Conservation (phyloP, 2,888 invertebrate genomes). For the Megastigmus dorsalis region DNA sequence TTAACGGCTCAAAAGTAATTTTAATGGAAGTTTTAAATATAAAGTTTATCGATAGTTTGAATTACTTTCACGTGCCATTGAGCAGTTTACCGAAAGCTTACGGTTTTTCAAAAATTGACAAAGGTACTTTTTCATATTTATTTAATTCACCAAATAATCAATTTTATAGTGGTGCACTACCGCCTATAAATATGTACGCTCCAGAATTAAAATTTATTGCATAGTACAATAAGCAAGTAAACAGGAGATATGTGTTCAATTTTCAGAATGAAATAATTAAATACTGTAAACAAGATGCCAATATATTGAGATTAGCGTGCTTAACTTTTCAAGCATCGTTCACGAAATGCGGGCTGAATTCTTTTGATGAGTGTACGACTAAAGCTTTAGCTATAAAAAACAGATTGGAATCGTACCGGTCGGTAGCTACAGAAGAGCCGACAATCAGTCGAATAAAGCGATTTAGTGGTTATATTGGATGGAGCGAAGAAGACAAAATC, state of each 20-base stretch:
- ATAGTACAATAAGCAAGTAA: constrained; percentile 50
- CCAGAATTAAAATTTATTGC: constrained; percentile 41
- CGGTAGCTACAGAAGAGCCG: too few species aligned
- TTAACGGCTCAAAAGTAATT: constrained; percentile 57
- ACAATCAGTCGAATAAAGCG: constrained; percentile 25
- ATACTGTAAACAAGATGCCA: too few species aligned
- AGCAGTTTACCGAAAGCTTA: constrained; percentile 60
- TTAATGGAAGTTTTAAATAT: constrained; percentile 47
- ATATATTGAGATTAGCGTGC: constrained; percentile 56
- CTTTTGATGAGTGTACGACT: constrained; percentile 55
- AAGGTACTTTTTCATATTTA: constrained; percentile 57
- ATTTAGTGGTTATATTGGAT: neutral
- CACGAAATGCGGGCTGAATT: constrained; percentile 51
- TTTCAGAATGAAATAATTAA: constrained; percentile 54
- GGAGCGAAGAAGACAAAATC: constrained; percentile 56
- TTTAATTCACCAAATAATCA: constrained; percentile 56
- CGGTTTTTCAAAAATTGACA: constrained; percentile 50
- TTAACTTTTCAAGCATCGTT: constrained; percentile 55
- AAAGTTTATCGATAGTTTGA: constrained; percentile 59
- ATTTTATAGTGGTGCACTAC: constrained; percentile 52
- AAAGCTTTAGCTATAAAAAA: constrained; percentile 55
- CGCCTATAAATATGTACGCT: constrained; percentile 46
- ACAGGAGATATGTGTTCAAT: constrained; percentile 48
- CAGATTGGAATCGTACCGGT: constrained; percentile 61
- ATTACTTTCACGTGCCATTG: constrained; percentile 63